Evolutionary conservation across 2,113 vertebrate species (phyloP).

Genomic region (Sturnira hondurensis): DNA sequence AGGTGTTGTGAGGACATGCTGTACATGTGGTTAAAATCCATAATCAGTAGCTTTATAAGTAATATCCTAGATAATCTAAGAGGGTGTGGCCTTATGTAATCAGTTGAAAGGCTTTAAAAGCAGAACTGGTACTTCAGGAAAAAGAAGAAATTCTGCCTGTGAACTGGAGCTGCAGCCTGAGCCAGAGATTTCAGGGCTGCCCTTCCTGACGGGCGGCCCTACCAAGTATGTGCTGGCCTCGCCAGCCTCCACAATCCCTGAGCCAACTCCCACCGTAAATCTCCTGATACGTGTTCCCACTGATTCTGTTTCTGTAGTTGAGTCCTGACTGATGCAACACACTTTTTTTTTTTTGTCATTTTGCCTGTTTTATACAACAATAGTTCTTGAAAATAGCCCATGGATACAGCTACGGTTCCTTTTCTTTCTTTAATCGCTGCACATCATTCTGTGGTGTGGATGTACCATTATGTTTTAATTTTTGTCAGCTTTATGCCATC

Average conservation of each 20-base stretch:
- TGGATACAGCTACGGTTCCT: background rate
- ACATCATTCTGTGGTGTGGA: background rate
- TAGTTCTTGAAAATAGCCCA: background rate
- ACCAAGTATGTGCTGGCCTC: background rate
- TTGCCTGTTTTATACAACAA: slow-evolving; percentile 1
- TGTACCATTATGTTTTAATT: background rate
- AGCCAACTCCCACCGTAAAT: background rate
- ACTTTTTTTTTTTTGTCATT: background rate
- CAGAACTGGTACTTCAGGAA: background rate
- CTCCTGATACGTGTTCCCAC: background rate
- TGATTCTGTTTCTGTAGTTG: background rate
- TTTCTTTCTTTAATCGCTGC: background rate
- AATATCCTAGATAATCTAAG: background rate
- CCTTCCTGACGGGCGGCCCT: background rate
- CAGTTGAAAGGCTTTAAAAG: background rate
- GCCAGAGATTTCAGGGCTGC: background rate
- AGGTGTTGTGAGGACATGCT: background rate
- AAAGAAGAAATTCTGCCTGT: background rate
- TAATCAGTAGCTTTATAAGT: background rate
- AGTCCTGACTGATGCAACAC: background rate
- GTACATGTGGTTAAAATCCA: background rate
- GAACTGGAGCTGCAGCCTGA: background rate
- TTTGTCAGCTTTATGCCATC: background rate
- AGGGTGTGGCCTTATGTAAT: background rate
- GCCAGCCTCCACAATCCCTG: background rate